These are phyloP conservation scores for Nasonia giraulti DNA, from an alignment of 1,140 invertebrate species.

Conservation along the genomic window DNA sequence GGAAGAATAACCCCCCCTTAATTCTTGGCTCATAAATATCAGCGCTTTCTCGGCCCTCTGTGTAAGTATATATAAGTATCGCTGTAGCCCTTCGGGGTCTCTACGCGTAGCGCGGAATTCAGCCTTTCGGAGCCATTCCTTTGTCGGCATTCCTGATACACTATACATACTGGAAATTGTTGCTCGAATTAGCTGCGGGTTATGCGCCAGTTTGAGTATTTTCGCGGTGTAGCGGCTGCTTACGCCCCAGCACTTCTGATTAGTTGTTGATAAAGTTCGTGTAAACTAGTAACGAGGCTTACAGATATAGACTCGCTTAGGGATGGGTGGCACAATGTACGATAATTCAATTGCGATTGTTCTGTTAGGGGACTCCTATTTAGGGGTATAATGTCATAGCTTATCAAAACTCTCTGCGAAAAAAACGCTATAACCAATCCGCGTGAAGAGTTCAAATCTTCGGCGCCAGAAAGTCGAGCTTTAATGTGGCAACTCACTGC, in stretches of 20 bases:
- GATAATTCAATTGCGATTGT: neutral
- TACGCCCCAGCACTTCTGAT: neutral
- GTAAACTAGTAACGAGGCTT: neutral
- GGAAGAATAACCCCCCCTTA: too few species aligned
- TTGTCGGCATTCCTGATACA: neutral
- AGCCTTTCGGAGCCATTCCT: neutral
- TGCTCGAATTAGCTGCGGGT: too few species aligned
- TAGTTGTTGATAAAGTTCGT: constrained; percentile 1
- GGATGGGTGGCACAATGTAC: neutral
- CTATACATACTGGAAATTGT: neutral
- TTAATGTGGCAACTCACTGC: too few species aligned
- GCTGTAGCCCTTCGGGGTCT: neutral
- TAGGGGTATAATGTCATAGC: too few species aligned
- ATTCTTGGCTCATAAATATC: neutral
- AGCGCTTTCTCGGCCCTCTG: neutral
- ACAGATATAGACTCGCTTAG: neutral
- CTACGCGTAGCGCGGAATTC: neutral
- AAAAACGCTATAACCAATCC: too few species aligned
- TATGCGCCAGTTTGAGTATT: neutral
- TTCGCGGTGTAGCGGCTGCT: neutral
- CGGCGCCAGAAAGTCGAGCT: too few species aligned
- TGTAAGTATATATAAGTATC: neutral
- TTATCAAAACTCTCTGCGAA: too few species aligned
- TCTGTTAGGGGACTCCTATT: too few species aligned
- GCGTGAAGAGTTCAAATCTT: too few species aligned